phyloP scores from a whole-genome alignment of 2,888 invertebrate species.

The Leptopilina drosophilae region DNA sequence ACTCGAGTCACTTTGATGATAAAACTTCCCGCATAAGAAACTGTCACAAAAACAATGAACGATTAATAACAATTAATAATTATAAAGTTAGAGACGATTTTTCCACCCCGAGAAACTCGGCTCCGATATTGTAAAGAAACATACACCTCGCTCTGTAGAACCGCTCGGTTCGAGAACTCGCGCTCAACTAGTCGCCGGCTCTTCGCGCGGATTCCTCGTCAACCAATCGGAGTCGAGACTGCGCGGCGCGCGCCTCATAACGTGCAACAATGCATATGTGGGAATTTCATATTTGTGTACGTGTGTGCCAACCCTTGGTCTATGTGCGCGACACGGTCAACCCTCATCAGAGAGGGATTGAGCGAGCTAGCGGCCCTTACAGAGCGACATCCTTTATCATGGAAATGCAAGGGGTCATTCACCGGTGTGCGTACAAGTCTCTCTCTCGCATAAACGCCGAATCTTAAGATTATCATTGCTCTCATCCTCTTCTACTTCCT shows the following conservation, averaged over 20 bases:
- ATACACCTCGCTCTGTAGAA: slow-evolving; percentile 51
- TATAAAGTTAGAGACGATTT: not conserved
- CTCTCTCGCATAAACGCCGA: slow-evolving; percentile 13
- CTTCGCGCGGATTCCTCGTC: slow-evolving; percentile 70
- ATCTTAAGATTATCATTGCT: slow-evolving; percentile 39
- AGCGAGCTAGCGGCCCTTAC: slow-evolving; percentile 34
- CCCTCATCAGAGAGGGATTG: slow-evolving; percentile 38
- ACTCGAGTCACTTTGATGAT: slow-evolving; percentile 11
- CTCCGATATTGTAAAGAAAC: slow-evolving; percentile 36
- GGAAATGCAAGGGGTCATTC: slow-evolving; percentile 55
- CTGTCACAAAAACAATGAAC: not conserved
- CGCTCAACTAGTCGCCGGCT: slow-evolving; percentile 74
- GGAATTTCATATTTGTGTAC: slow-evolving; percentile 29
- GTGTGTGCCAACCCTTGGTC: not conserved
- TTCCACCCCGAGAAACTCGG: slow-evolving; percentile 30
- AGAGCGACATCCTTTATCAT: slow-evolving; percentile 55
- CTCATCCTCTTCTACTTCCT: slow-evolving; percentile 40
- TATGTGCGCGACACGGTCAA: slow-evolving; percentile 37
- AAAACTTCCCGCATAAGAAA: not conserved
- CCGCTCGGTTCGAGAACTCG: slow-evolving; percentile 73
- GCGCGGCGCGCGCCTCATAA: slow-evolving; percentile 66
- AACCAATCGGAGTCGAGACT: slow-evolving; percentile 71
- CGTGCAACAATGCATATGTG: slow-evolving; percentile 39
- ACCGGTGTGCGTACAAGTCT: slow-evolving; percentile 40
- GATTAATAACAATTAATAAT: not conserved